Evolutionary conservation across 2,797 vertebrate genomes (phyloP), one percentile per base, ranked within the genome.

Genomic region (Macroramphosus scolopax): DNA sequence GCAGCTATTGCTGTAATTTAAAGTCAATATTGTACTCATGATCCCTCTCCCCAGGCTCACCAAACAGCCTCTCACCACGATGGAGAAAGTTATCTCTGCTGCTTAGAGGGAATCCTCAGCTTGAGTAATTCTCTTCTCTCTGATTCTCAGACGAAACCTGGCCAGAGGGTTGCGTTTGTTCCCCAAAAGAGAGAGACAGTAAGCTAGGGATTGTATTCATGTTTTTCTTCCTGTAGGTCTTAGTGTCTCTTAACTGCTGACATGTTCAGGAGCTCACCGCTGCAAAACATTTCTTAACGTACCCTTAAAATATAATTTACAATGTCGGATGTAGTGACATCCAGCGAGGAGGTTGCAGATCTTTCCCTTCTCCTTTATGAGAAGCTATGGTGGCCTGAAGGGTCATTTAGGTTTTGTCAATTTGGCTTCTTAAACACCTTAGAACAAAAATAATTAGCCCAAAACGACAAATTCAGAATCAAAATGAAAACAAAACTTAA

Each of bases 1-100:
- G 85, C 84, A 81, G 85, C 86, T 84, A 86, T 82, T 56, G 87
- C 82, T 84, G 86, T 87, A 89, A 91, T 89, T 88, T 90, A 85
- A 88, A 90, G 88, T 89, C 88, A 84, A 90, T 88, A 87, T 87
- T 83, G 84, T 82, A 78, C 83, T 86, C 81, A 86, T 87, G 85
- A 88, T 88, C 81, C 80, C 82, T 84, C 83, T 87, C 85, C 80
- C 72, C 63, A 63, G 86, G 86, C 81, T 69, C 76, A 69, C 75
- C 1, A 42, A 78, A 73, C 73, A 51, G 55, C 72, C 72, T 74
- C 68, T 77, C 74, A 47, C 60, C 20, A 9, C 35, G 6, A 65
- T 70, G 66, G 57, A 80, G 68, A 52, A 68, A 72, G 73, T 75
- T 70, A 54, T 80, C 45, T 77, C 63, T 66, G 76, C 78, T 73